phyloP scores from a whole-genome alignment of 2,797 vertebrate species.

The Microhierax caerulescens region DNA sequence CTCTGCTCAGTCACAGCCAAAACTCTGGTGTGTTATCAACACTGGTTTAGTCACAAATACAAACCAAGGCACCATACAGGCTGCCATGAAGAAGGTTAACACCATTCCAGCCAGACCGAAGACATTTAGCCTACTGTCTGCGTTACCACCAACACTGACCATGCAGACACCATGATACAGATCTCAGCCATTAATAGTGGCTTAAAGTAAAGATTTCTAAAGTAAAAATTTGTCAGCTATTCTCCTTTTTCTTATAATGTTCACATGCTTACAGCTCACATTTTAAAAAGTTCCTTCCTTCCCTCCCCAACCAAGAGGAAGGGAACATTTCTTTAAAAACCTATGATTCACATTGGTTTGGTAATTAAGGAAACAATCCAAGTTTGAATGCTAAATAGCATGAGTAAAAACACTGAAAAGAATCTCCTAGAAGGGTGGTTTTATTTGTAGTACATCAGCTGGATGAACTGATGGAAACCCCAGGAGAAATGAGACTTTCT shows the following conservation, averaged over 20 bases:
- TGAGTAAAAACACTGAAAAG: background rate
- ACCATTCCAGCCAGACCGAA: background rate
- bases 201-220: background rate
- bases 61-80: background rate
- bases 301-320: background rate
- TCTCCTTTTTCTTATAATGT: background rate
- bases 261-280: background rate
- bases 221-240: background rate
- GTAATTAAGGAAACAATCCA: background rate
- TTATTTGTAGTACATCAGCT: background rate
- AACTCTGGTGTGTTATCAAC: background rate
- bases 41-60: background rate
- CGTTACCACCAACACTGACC: background rate
- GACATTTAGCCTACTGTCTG: background rate
- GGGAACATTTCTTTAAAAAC: background rate
- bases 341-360: background rate
- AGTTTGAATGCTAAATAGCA: background rate
- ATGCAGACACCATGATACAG: background rate
- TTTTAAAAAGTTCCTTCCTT: background rate
- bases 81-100: background rate
- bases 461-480: background rate
- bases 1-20: background rate
- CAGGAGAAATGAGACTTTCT: slow-evolving; percentile 15
- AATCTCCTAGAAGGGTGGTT: background rate
- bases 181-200: background rate